These are phyloP conservation scores for Urocolius indicus DNA, from an alignment of 2,113 vertebrate genomes.

Conservation along the genomic window DNA sequence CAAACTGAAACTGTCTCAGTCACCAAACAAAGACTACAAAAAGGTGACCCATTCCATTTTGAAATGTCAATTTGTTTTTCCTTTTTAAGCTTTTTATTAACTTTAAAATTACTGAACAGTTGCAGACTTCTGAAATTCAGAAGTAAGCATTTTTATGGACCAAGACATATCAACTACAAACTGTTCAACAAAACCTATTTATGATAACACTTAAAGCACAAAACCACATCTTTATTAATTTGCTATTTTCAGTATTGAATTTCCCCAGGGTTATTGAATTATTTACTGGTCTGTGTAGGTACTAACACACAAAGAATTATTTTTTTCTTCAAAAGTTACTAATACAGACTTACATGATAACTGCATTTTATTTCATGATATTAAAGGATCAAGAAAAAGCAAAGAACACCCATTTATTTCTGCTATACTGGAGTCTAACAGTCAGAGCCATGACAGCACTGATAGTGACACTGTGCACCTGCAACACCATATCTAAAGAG, in stretches of 20 bases:
- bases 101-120: neutral
- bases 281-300: neutral
- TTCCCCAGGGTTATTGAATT: neutral
- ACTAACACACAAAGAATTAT: rapidly evolving
- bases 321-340: neutral
- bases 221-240: neutral
- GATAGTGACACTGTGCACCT: rapidly evolving
- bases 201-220: neutral
- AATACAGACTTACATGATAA: neutral
- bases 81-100: neutral
- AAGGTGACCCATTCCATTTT: neutral
- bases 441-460: neutral
- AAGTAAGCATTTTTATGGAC: neutral
- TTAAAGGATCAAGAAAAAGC: neutral
- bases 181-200: neutral
- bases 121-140: neutral
- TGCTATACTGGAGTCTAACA: neutral
- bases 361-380: neutral
- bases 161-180: neutral
- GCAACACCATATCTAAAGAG: neutral
- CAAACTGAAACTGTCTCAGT: neutral
- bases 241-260: neutral
- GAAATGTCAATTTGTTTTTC: neutral
- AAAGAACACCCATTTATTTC: neutral
- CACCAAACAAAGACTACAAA: neutral